phyloP scores from a whole-genome alignment of 2,797 vertebrate species.

The Pangasius macronema region DNA sequence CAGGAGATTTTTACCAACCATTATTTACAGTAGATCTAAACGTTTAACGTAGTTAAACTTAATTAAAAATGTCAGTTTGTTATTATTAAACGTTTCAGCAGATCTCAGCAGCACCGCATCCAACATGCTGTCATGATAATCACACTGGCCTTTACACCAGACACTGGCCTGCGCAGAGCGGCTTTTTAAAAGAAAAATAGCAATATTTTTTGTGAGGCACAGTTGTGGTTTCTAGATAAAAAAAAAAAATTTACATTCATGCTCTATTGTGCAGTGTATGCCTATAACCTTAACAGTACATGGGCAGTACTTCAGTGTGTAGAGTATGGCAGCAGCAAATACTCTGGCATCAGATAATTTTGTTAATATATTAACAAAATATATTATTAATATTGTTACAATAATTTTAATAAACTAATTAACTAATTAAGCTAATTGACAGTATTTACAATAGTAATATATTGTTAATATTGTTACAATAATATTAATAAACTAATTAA shows the following conservation, averaged over 20 bases:
- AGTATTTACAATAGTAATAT: no score
- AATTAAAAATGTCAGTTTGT: not conserved
- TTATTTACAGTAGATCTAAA: conserved; percentile 3
- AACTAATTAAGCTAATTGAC: no score
- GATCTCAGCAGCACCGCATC: not conserved
- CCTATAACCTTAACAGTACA: not conserved
- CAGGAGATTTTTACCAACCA: not conserved
- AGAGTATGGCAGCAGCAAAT: not conserved
- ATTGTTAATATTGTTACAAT: no score
- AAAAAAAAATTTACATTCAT: not conserved
- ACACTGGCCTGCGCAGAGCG: not conserved
- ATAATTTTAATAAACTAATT: no score
- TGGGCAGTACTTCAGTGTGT: not conserved
- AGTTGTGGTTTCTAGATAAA: not conserved
- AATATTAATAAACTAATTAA: no score
- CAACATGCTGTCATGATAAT: not conserved
- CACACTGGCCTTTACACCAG: not conserved
- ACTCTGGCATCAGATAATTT: not conserved
- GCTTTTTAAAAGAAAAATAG: not conserved
- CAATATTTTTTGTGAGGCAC: not conserved
- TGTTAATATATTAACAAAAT: no score
- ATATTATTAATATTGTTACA: no score
- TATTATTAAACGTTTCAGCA: not conserved
- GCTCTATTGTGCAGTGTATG: not conserved
- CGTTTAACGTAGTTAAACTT: not conserved